Conservation (phyloP, 2,113 vertebrate species). For the Microtus ochrogaster region DNA sequence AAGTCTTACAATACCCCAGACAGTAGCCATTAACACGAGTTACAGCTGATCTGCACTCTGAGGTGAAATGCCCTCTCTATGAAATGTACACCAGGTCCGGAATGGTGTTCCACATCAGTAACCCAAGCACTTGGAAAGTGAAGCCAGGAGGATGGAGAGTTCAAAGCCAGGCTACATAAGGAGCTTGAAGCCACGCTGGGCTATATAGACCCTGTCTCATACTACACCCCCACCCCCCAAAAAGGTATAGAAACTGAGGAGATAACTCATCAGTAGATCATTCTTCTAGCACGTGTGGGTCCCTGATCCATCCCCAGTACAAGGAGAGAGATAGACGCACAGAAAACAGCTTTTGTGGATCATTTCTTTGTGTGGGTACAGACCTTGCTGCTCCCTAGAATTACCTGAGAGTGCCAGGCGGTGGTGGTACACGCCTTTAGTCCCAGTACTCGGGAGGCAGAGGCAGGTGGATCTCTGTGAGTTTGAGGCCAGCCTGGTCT, state of each 20-base stretch:
- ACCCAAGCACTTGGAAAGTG: not conserved
- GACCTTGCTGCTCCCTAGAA: conserved; percentile 7
- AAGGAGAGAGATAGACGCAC: not conserved
- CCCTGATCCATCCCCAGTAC: not conserved
- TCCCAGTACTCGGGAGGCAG: too few relatives aligned
- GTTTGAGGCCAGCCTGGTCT: too few relatives aligned
- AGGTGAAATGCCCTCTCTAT: not conserved
- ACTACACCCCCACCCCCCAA: not conserved
- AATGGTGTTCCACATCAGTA: not conserved
- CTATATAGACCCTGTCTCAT: not conserved
- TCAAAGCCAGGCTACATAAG: not conserved
- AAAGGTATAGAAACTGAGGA: not conserved
- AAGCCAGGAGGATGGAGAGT: not conserved
- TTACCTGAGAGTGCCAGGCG: not conserved
- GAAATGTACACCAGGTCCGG: not conserved
- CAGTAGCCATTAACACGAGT: not conserved
- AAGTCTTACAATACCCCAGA: too few relatives aligned
- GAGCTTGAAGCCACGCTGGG: not conserved
- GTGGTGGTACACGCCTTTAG: too few relatives aligned
- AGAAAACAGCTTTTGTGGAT: not conserved
- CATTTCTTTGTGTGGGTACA: not conserved
- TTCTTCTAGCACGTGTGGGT: not conserved
- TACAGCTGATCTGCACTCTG: not conserved
- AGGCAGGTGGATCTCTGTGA: too few relatives aligned
- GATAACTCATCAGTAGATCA: not conserved